A percentile compares a stretch with the other conserved stretches of the same genome.
Evolutionary conservation across 2,113 vertebrate species (phyloP).

Genomic region (Calcarius ornatus): DNA sequence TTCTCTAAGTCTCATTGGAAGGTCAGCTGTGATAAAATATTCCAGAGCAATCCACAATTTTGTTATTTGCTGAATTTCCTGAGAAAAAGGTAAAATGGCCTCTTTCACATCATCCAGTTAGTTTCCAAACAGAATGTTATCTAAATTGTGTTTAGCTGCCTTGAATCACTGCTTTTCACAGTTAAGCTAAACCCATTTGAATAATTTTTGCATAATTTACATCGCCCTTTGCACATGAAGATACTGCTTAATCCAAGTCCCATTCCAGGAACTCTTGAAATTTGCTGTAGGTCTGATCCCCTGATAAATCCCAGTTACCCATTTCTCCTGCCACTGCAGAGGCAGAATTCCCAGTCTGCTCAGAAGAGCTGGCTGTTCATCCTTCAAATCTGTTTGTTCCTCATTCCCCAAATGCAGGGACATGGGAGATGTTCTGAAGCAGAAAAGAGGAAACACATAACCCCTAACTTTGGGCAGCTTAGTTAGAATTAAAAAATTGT

Average conservation of each 20-base stretch:
- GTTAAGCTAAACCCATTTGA: not conserved
- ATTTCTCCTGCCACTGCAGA: not conserved
- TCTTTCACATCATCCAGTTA: not conserved
- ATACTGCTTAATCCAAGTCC: not conserved
- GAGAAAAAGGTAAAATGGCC: not conserved
- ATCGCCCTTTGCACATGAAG: not conserved
- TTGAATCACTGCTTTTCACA: not conserved
- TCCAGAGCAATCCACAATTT: not conserved
- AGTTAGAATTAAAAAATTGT: not conserved
- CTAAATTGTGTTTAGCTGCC: not conserved
- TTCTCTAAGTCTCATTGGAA: not conserved
- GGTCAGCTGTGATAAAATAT: not conserved
- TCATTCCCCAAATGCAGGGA: not conserved
- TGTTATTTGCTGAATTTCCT: not conserved
- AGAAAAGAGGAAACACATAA: not conserved
- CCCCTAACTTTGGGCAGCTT: not conserved
- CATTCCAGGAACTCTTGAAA: fast-evolving
- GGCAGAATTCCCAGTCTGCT: not conserved
- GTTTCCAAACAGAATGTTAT: not conserved
- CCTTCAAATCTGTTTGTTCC: not conserved
- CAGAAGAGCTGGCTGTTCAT: not conserved
- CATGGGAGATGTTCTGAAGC: not conserved
- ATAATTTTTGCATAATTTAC: not conserved
- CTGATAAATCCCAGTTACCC: not conserved
- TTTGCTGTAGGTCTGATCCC: not conserved